Conservation (phyloP, 2,888 invertebrate species). For the Idaea straminata region DNA sequence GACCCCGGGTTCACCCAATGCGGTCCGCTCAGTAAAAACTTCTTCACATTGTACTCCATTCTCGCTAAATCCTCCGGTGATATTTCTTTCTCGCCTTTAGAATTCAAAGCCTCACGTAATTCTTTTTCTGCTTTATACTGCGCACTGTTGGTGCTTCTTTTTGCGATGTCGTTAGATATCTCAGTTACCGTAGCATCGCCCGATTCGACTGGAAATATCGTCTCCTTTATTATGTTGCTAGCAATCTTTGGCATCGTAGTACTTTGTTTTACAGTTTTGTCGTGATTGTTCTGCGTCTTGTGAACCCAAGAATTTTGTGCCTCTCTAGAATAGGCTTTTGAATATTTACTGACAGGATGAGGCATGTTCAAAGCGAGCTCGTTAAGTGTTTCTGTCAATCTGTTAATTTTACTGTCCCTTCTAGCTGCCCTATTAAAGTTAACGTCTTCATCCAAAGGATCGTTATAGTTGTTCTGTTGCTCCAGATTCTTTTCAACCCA, state of each 20-base stretch:
- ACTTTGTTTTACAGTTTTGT: constrained; percentile 39
- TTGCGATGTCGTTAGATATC: constrained; percentile 56
- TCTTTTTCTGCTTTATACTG: constrained; percentile 51
- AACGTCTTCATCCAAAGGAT: constrained; percentile 67
- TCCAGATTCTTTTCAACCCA: constrained; percentile 86
- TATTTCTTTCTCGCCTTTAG: constrained; percentile 62
- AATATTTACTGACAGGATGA: constrained; percentile 72
- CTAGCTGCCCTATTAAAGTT: constrained; percentile 54
- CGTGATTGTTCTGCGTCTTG: constrained; percentile 41
- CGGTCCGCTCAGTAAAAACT: constrained; percentile 83
- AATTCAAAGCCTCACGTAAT: constrained; percentile 49
- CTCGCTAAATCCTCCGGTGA: constrained; percentile 82
- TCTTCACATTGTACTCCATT: constrained; percentile 89
- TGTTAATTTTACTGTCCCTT: constrained; percentile 60
- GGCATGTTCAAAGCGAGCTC: constrained; percentile 74
- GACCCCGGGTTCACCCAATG: constrained; percentile 61
- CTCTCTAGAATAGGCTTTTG: constrained; percentile 57
- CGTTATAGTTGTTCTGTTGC: constrained; percentile 70
- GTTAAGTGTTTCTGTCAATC: constrained; percentile 67
- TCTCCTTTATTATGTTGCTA: constrained; percentile 63
- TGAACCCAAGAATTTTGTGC: constrained; percentile 56
- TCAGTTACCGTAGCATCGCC: constrained; percentile 64
- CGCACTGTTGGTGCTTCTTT: constrained; percentile 39
- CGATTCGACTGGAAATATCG: constrained; percentile 67
- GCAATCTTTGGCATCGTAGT: constrained; percentile 41